These are phyloP conservation scores for Ophion ventricosus DNA, from an alignment of 2,888 invertebrate species.

Conservation along the genomic window DNA sequence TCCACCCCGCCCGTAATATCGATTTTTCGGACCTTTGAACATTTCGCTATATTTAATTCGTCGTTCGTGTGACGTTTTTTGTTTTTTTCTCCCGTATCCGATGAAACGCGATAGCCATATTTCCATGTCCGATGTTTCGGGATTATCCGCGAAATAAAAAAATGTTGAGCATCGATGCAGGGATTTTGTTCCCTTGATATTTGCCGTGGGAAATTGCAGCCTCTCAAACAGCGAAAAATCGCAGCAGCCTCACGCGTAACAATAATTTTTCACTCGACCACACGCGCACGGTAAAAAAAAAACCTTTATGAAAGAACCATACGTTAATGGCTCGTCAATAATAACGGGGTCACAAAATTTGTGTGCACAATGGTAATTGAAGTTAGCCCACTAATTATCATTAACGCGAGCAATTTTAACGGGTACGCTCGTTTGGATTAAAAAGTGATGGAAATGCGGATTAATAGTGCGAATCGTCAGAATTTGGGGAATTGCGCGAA, in stretches of 20 bases:
- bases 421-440: neutral
- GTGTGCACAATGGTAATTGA: constrained; percentile 7
- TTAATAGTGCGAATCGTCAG: neutral
- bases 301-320: neutral
- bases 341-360: neutral
- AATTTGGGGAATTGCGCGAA: constrained; percentile 10
- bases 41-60: constrained; percentile 51
- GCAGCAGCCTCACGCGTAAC: neutral
- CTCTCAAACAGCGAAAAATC: neutral
- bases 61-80: constrained; percentile 1
- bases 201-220: neutral
- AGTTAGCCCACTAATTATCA: constrained; percentile 34
- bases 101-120: constrained; percentile 26
- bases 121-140: constrained; percentile 5
- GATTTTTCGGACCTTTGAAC: constrained; percentile 50
- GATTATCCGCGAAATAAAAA: neutral
- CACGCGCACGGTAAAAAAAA: neutral
- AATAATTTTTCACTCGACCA: neutral
- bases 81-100: neutral
- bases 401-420: neutral
- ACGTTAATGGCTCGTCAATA: neutral
- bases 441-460: constrained; percentile 28
- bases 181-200: neutral
- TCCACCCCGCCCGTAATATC: constrained; percentile 40
- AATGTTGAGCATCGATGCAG: neutral